Conservation (phyloP, 2,797 vertebrate species). For the Sorex maritimensis region DNA sequence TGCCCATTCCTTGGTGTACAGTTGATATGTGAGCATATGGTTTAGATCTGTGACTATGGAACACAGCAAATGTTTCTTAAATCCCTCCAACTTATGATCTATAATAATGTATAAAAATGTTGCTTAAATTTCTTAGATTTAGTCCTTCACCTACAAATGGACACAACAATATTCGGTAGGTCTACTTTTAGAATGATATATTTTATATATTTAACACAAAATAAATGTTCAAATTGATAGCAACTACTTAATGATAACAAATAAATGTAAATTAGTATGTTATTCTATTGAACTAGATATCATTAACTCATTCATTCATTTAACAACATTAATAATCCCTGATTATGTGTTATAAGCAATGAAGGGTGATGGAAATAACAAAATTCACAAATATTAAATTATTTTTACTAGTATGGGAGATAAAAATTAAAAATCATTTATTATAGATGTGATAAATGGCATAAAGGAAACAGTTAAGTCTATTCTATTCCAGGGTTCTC, state of each 20-base stretch:
- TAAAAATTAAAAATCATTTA: neutral
- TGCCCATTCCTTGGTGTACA: neutral
- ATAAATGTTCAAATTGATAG: neutral
- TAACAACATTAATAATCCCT: neutral
- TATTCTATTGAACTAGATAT: neutral
- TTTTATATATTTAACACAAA: no score
- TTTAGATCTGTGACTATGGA: neutral
- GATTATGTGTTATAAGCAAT: neutral
- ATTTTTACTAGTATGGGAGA: slow-evolving; percentile 15
- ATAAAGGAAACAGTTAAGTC: slow-evolving; percentile 19
- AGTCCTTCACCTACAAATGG: slow-evolving; percentile 25
- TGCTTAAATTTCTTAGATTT: slow-evolving; percentile 31
- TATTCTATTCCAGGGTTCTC: neutral
- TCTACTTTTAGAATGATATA: slow-evolving; percentile 10
- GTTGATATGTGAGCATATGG: neutral
- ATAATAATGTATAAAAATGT: neutral
- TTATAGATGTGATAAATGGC: neutral
- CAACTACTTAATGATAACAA: slow-evolving; percentile 60
- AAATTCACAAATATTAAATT: slow-evolving; percentile 19
- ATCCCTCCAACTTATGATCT: neutral
- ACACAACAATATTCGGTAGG: neutral
- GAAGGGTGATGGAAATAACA: neutral
- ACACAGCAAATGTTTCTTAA: slow-evolving; percentile 30
- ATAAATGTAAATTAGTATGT: slow-evolving; percentile 34
- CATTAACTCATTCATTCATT: slow-evolving; percentile 45